Percentiles rank a stretch among this genome's conserved stretches.
phyloP scores from a whole-genome alignment of 1,140 invertebrate genomes.

The Penaeus vannamei region DNA sequence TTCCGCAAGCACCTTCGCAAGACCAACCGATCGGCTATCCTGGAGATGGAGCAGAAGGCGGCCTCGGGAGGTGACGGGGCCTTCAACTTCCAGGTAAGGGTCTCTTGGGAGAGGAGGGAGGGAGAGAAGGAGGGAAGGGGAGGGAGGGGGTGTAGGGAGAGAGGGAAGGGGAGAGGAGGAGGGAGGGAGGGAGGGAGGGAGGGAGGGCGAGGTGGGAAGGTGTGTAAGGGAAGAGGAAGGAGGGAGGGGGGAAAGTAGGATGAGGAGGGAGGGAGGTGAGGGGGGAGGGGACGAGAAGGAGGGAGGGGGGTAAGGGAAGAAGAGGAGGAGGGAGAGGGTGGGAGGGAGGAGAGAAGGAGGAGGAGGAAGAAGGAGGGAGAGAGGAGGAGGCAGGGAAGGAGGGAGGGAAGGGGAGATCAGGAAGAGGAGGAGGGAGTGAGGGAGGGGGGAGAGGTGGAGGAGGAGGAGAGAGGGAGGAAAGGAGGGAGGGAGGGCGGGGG shows the following conservation, averaged over 20 bases:
- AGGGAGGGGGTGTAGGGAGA: background rate
- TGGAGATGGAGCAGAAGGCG: slow-evolving; percentile 45
- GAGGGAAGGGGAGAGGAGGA: background rate
- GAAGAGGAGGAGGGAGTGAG: no score
- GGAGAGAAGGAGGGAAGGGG: background rate
- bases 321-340: background rate
- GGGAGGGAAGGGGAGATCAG: background rate
- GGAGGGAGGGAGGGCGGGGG: background rate
- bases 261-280: background rate
- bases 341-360: background rate
- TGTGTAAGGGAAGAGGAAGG: background rate
- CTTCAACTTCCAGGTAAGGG: slow-evolving; percentile 52
- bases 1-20: slow-evolving; percentile 50
- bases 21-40: slow-evolving; percentile 39
- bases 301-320: background rate
- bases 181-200: background rate
- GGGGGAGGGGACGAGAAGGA: background rate
- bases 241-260: background rate
- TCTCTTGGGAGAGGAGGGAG: background rate
- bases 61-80: background rate
- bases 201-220: background rate
- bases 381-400: background rate
- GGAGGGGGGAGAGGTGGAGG: background rate
- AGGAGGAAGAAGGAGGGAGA: background rate
- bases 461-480: background rate